These are phyloP conservation scores for Drosophila leonis DNA, from an alignment of 2,888 invertebrate genomes.

Conservation along the genomic window DNA sequence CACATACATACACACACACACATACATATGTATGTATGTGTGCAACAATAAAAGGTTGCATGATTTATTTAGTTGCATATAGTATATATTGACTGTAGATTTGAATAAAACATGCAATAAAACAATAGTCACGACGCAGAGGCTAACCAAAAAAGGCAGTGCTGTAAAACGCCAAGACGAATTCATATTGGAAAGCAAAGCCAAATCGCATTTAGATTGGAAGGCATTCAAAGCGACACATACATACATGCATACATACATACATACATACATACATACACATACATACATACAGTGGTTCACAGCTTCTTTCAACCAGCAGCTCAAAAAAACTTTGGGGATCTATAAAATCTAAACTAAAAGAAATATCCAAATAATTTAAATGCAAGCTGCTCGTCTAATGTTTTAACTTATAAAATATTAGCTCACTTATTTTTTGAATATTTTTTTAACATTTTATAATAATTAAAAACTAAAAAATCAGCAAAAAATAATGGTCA, in stretches of 20 bases:
- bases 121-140: conserved; percentile 10
- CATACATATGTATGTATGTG: neutral
- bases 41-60: neutral
- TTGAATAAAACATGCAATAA: conserved; percentile 9
- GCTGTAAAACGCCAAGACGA: conserved; percentile 12
- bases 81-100: conserved; percentile 8
- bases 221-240: neutral
- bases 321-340: too few species aligned
- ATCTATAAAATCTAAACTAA: too few species aligned
- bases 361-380: too few species aligned
- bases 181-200: neutral
- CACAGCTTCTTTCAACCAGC: too few species aligned
- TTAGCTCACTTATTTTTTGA: too few species aligned
- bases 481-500: too few species aligned
- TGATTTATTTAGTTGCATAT: conserved; percentile 6
- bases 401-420: too few species aligned
- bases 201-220: neutral
- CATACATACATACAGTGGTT: too few species aligned
- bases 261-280: neutral
- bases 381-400: too few species aligned
- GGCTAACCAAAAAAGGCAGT: neutral
- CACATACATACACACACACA: neutral
- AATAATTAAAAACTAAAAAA: too few species aligned
- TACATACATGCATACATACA: neutral
- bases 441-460: too few species aligned